A percentile compares a stretch with the other conserved stretches of the same genome.
These are phyloP conservation scores for Peromyscus polionotus DNA, from an alignment of 2,113 vertebrate species.

Conservation along the genomic window DNA sequence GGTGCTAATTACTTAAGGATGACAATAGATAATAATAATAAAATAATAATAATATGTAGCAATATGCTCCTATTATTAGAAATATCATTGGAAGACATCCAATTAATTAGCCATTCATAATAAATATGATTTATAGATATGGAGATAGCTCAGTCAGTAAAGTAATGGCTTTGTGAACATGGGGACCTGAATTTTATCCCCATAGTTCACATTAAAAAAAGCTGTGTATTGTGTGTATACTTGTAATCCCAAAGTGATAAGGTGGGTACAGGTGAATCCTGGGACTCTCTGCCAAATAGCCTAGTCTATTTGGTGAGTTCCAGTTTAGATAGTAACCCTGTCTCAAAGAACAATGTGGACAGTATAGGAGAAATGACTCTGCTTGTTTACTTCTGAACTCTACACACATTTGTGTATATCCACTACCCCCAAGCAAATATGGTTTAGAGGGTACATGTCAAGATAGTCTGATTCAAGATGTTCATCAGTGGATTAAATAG, in stretches of 20 bases:
- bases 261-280: neutral
- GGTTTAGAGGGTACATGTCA: neutral
- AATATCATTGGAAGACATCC: neutral
- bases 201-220: neutral
- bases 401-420: neutral
- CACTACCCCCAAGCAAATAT: neutral
- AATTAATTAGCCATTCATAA: neutral
- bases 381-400: neutral
- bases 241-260: neutral
- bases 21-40: neutral
- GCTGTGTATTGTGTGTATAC: neutral
- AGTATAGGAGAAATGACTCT: neutral
- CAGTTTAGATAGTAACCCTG: neutral
- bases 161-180: neutral
- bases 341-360: neutral
- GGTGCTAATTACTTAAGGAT: neutral
- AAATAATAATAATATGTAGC: neutral
- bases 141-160: neutral
- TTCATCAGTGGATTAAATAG: neutral
- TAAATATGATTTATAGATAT: neutral
- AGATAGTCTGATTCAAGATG: constrained; percentile 4
- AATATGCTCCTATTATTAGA: neutral
- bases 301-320: no score
- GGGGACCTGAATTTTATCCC: neutral
- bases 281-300: neutral